Conservation (phyloP, 2,113 vertebrate genomes). For the Pristiophorus japonicus region DNA sequence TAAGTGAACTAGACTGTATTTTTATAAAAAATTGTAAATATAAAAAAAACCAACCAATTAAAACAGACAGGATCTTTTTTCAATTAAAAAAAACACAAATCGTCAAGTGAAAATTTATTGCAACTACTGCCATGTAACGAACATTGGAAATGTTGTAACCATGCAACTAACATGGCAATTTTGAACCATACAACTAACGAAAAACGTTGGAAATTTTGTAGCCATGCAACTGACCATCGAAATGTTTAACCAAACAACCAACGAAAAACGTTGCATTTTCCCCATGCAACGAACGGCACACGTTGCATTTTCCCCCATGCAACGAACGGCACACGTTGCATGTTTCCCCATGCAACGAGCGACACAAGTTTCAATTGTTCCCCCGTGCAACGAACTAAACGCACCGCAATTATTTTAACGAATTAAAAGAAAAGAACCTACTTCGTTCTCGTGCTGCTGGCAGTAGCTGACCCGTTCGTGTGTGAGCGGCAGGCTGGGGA, state of each 20-base stretch:
- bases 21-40: not conserved
- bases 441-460: constrained; percentile 72
- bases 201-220: not conserved
- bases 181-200: not conserved
- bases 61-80: not conserved
- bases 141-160: not conserved
- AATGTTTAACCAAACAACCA: not conserved
- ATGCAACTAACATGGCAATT: too few species aligned
- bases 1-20: not conserved
- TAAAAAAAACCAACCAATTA: not conserved
- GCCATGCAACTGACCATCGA: too few species aligned
- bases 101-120: not conserved
- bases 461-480: constrained; percentile 73
- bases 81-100: too few species aligned
- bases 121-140: not conserved
- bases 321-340: not conserved
- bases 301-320: too few species aligned
- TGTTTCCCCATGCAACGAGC: not conserved
- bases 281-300: too few species aligned
- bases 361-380: not conserved
- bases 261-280: not conserved
- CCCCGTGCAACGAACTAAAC: not conserved
- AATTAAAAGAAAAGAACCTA: constrained; percentile 56
- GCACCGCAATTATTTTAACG: too few species aligned
- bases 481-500: constrained; percentile 71